Percentiles rank a stretch among this genome's conserved stretches.
These are phyloP conservation scores for Myrmecophaga tridactyla DNA, from an alignment of 2,113 vertebrate species.

Conservation along the genomic window DNA sequence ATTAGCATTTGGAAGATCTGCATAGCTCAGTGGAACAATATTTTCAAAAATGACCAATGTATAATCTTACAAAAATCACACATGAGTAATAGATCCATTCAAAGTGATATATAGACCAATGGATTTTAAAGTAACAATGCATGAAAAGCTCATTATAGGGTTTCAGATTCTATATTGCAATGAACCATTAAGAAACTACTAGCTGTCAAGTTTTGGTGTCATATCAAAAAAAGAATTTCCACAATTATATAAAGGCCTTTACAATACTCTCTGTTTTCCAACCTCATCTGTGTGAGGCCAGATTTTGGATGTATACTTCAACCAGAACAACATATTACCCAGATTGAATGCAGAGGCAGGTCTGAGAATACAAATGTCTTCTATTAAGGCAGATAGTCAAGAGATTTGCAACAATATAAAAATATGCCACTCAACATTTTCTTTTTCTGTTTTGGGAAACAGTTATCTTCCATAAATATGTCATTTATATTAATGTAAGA, in stretches of 20 bases:
- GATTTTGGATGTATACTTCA: neutral
- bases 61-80: neutral
- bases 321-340: neutral
- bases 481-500: neutral
- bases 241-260: neutral
- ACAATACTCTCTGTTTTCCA: slow-evolving; percentile 20
- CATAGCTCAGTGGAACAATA: neutral
- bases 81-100: neutral
- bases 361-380: neutral
- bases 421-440: neutral
- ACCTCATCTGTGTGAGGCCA: neutral
- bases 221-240: neutral
- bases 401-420: neutral
- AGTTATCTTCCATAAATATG: neutral
- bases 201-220: neutral
- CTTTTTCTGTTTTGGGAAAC: neutral
- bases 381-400: neutral
- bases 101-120: neutral
- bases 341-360: neutral
- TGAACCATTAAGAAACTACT: neutral
- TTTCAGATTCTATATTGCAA: neutral
- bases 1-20: neutral
- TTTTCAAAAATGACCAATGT: neutral
- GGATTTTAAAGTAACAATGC: neutral
- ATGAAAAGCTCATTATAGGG: neutral